Base-by-base conservation (phyloP, 2,797 vertebrate species). In the Poeciliopsis gracilis region DNA sequence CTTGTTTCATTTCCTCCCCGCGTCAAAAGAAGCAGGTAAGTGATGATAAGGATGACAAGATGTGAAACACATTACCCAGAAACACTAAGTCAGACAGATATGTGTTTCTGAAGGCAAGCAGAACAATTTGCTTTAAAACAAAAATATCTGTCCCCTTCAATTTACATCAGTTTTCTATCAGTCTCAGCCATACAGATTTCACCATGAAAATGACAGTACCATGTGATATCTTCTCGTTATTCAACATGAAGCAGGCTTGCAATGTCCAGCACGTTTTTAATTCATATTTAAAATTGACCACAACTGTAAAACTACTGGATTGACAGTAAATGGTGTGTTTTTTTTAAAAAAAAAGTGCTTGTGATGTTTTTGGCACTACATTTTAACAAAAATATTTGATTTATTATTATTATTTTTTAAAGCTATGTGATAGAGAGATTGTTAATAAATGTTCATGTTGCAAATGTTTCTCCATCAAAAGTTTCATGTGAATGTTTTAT, bases 1-100 rank as follows among this genome's bases (percentile, higher is more conserved):
- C 73, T 86, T 85, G 74, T 91, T 91, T 89, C 73, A 87, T 91
- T 91, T 86, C 81, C 76, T 78, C 76, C 76, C 66, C 36, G 59
- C 76, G 76, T 90, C 81, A 76, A 84, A 86, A 90, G 80, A 88
- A 89, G 57, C 82, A 82, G 76, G 84, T 82, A 86, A 88, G 80
- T 73, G 18, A 77, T 78, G 85, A 91, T 87, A 81, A 89, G 76
- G 79, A 75, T 51, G 77, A 89, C 75, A 61, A 85, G 76, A 87
- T 79, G 77, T 46, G 47, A 70, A 38, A 69, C 73, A 75, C 76
- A 72, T 73, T 36, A 16, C 83, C 28, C 28, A 75, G 43, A 47
- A 51, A 77, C n/a, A 61, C 43, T 18, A 28, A 30, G 33, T 67
- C 70, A 77, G 36, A 61, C 46, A 67, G 5, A 76, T 38, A 30